Evolutionary conservation across 2,888 invertebrate genomes (phyloP).

Genomic region (Mythimna albipuncta): DNA sequence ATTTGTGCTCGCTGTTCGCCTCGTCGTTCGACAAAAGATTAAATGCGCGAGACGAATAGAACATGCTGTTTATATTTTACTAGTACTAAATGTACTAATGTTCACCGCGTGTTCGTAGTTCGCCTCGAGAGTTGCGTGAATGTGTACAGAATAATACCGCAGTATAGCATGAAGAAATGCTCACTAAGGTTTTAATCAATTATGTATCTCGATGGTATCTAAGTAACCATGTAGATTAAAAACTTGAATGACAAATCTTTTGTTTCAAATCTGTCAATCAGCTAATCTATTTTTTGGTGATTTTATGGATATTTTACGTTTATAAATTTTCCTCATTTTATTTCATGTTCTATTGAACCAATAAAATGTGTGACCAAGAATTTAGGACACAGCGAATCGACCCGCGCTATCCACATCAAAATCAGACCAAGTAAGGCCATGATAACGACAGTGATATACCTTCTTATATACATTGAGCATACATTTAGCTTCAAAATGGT

Average conservation of each 20-base stretch:
- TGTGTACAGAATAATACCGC: too few species aligned
- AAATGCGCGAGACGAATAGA: too few species aligned
- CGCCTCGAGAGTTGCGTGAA: too few species aligned
- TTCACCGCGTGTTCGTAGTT: too few species aligned
- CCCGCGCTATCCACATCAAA: slow-evolving; percentile 84
- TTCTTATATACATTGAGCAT: too few species aligned
- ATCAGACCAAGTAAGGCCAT: slow-evolving; percentile 80
- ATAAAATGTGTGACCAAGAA: slow-evolving; percentile 85
- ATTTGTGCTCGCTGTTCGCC: too few species aligned
- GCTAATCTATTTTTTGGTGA: not conserved
- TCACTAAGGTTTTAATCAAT: slow-evolving; percentile 23
- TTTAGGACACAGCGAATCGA: slow-evolving; percentile 85
- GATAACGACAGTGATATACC: not conserved
- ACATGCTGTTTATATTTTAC: too few species aligned
- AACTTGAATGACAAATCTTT: slow-evolving; percentile 32
- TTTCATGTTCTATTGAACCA: slow-evolving; percentile 13
- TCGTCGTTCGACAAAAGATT: too few species aligned
- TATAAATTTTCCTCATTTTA: not conserved
- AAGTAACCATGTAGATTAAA: slow-evolving; percentile 11
- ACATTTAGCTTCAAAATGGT: not conserved
- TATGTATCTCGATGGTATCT: not conserved
- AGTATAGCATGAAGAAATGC: not conserved
- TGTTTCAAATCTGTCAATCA: slow-evolving; percentile 41
- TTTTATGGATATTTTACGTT: not conserved
- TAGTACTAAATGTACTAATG: too few species aligned